Evolutionary conservation across 1,140 invertebrate species (phyloP).

Genomic region (Homarus americanus): DNA sequence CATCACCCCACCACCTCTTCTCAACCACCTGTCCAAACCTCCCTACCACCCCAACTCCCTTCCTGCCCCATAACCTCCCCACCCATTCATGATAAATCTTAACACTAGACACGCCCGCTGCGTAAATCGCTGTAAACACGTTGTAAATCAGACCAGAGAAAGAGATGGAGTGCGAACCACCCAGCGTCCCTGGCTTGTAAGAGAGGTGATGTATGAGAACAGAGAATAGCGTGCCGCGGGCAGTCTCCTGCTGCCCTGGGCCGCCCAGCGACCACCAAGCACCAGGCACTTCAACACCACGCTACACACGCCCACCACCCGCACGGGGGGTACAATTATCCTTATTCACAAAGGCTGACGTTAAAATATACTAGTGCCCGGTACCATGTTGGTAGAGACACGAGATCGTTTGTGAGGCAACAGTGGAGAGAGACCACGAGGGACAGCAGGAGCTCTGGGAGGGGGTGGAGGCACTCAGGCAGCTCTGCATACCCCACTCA

Average conservation of each 20-base stretch:
- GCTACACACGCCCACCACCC: not conserved
- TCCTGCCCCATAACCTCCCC: no score
- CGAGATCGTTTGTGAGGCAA: not conserved
- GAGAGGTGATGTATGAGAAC: constrained; percentile 55
- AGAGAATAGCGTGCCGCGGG: not conserved
- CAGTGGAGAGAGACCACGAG: not conserved
- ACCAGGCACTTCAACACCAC: not conserved
- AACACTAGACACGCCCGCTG: constrained; percentile 49
- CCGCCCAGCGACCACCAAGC: no score
- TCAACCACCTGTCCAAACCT: no score
- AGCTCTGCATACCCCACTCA: not conserved
- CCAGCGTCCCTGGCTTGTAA: constrained; percentile 44
- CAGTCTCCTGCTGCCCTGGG: not conserved
- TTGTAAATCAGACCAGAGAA: constrained; percentile 56
- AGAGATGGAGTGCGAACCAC: constrained; percentile 57
- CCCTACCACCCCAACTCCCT: no score
- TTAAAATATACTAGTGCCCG: constrained; percentile 16
- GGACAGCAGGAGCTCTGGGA: not conserved
- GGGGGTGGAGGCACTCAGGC: not conserved
- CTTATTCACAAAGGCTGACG: constrained; percentile 27
- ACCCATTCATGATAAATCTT: constrained; percentile 57
- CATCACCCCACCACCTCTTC: no score
- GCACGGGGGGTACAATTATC: constrained; percentile 6
- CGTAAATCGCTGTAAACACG: constrained; percentile 61
- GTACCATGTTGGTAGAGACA: not conserved